Percentiles rank a stretch among this genome's conserved stretches.
Evolutionary conservation across 1,140 invertebrate species (phyloP).

Genomic region (Drosophila fuyamai): DNA sequence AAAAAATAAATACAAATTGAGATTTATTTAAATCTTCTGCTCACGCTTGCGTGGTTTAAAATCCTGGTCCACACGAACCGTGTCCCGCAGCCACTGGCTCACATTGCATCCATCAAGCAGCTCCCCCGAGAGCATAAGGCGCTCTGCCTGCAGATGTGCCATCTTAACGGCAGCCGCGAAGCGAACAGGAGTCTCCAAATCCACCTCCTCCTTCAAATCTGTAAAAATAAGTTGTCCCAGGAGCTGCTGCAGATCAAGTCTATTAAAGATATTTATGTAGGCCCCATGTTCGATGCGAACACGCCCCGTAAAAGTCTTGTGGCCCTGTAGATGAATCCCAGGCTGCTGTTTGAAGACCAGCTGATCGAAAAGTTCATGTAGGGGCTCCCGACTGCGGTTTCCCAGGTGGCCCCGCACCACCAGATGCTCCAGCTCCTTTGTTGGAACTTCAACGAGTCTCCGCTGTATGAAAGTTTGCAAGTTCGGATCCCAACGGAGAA

Average conservation of each 20-base stretch:
- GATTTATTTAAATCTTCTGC: neutral
- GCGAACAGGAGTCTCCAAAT: slow-evolving; percentile 41
- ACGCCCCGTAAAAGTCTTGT: slow-evolving; percentile 67
- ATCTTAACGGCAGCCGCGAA: slow-evolving; percentile 47
- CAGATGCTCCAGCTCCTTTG: slow-evolving; percentile 36
- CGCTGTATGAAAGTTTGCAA: slow-evolving; percentile 46
- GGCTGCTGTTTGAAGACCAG: slow-evolving; percentile 54
- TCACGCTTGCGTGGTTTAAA: slow-evolving; percentile 27
- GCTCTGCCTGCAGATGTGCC: slow-evolving; percentile 12
- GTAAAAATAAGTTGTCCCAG: slow-evolving; percentile 51
- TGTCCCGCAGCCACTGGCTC: slow-evolving; percentile 66
- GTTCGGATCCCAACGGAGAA: slow-evolving; percentile 39
- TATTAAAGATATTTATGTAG: slow-evolving; percentile 51
- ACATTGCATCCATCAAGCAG: slow-evolving; percentile 63
- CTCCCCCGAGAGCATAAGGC: slow-evolving; percentile 21
- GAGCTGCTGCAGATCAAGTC: slow-evolving; percentile 35
- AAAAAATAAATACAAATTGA: neutral
- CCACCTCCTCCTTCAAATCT: slow-evolving; percentile 22
- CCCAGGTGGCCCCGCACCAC: slow-evolving; percentile 62
- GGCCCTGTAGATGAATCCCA: slow-evolving; percentile 16
- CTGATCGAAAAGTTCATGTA: slow-evolving; percentile 57
- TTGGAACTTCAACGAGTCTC: slow-evolving; percentile 23
- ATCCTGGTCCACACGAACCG: slow-evolving; percentile 62
- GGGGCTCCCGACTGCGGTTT: slow-evolving; percentile 29
- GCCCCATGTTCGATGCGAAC: slow-evolving; percentile 54